A percentile compares a stretch with the other conserved stretches of the same genome.
These are phyloP conservation scores for Sebastes wilsoni DNA, from an alignment of 2,797 vertebrate genomes.

Conservation along the genomic window DNA sequence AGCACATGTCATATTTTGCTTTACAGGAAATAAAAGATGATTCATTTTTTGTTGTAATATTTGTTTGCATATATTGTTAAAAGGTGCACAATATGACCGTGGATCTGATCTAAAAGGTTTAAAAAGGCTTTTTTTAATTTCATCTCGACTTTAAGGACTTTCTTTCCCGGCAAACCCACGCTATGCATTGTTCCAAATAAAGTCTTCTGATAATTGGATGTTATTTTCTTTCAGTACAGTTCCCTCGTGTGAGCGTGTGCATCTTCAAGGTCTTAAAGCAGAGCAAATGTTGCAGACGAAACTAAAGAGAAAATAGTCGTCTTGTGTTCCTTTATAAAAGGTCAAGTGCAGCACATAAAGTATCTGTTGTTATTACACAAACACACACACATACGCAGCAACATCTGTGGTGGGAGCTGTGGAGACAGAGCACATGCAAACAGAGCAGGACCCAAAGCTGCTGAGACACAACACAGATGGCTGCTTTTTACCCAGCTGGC, in stretches of 20 bases:
- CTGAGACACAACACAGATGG: slow-evolving; percentile 53
- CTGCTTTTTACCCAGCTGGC: slow-evolving; percentile 43
- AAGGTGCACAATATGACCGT: no score
- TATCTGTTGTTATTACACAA: slow-evolving; percentile 6
- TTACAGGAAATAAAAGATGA: no score
- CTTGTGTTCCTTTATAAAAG: slow-evolving; percentile 20
- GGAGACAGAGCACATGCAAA: slow-evolving; percentile 20
- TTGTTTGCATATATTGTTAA: no score
- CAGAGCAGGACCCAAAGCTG: slow-evolving; percentile 43
- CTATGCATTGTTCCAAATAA: background rate
- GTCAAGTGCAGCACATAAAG: slow-evolving; percentile 25
- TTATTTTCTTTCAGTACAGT: background rate
- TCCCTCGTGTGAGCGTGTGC: background rate
- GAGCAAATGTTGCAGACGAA: background rate
- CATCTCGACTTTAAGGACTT: background rate
- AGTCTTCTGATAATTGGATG: background rate
- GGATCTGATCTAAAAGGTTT: no score
- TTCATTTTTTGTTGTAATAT: no score
- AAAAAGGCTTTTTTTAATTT: no score
- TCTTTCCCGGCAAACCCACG: background rate
- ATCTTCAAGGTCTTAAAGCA: background rate
- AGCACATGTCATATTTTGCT: no score
- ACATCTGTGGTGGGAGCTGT: slow-evolving; percentile 38
- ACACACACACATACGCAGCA: background rate
- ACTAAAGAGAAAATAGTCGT: background rate